These are phyloP conservation scores for Phania funesta DNA, from an alignment of 2,888 invertebrate genomes.

Conservation along the genomic window DNA sequence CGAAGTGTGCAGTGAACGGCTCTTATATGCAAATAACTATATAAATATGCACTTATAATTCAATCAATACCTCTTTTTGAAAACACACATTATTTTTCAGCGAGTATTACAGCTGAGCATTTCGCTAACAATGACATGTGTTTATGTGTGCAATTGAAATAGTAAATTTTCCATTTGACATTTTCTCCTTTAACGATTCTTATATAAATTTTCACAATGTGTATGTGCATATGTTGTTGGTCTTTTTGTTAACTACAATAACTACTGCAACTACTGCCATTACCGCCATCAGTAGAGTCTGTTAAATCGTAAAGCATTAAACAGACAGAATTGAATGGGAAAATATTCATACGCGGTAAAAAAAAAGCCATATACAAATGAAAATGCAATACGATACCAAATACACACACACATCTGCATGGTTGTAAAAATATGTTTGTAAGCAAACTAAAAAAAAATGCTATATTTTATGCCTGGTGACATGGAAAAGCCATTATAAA, in stretches of 20 bases:
- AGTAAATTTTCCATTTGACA: constrained; percentile 62
- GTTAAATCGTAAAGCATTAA: constrained; percentile 53
- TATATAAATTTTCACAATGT: constrained; percentile 41
- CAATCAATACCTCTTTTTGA: constrained; percentile 28
- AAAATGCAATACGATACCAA: constrained; percentile 1
- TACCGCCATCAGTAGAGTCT: constrained; percentile 32
- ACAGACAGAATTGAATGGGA: constrained; percentile 29
- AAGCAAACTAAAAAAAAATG: constrained; percentile 4
- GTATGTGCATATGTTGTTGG: not conserved
- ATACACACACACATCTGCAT: not conserved
- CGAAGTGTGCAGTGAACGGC: too few relatives aligned
- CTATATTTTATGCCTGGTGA: constrained; percentile 66
- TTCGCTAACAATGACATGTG: not conserved
- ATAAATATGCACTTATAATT: not conserved
- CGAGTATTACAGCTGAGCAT: not conserved
- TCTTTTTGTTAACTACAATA: constrained; percentile 37
- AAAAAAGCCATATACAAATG: not conserved
- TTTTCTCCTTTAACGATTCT: constrained; percentile 36
- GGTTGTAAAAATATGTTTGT: not conserved
- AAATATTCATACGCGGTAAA: constrained; percentile 24
- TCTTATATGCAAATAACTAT: too few relatives aligned
- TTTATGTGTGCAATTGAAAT: constrained; percentile 43
- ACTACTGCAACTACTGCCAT: not conserved
- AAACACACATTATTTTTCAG: not conserved
- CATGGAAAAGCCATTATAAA: constrained; percentile 66